These are phyloP conservation scores for Parasteatoda tepidariorum DNA, from an alignment of 1,140 invertebrate species.

Conservation along the genomic window DNA sequence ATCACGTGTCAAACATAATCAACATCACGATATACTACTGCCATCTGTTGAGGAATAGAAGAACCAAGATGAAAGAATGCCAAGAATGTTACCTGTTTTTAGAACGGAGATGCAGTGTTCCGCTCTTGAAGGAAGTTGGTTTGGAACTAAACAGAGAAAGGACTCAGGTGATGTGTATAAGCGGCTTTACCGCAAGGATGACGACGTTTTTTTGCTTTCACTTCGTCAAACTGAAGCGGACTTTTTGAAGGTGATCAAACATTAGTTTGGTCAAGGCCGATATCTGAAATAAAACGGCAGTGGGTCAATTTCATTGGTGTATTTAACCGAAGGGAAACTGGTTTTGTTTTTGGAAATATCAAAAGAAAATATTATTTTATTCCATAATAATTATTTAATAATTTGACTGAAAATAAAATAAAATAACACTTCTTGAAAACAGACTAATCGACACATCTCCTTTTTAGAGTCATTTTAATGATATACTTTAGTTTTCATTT, in stretches of 20 bases:
- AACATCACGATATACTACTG: too few relatives aligned
- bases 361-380: too few relatives aligned
- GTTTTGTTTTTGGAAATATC: constrained; percentile 10
- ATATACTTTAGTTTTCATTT: too few relatives aligned
- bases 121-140: constrained; percentile 33
- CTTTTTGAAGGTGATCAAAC: constrained; percentile 20
- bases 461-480: too few relatives aligned
- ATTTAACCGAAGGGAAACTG: constrained; percentile 10
- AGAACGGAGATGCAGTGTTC: not conserved
- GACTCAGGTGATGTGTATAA: constrained; percentile 37
- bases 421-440: too few relatives aligned
- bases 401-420: too few relatives aligned
- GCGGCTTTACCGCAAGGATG: constrained; percentile 1
- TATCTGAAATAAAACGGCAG: constrained; percentile 11
- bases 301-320: constrained; percentile 31
- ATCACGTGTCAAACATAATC: too few relatives aligned
- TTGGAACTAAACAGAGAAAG: constrained; percentile 44
- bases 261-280: constrained; percentile 49
- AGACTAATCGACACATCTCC: too few relatives aligned
- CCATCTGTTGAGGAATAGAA: constrained; percentile 38
- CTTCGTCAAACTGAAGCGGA: too few relatives aligned
- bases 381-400: too few relatives aligned
- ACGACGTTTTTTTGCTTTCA: not conserved
- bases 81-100: constrained; percentile 28
- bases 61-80: not conserved